Conservation (phyloP, 2,888 invertebrate genomes). For the Mylabris sibirica region DNA sequence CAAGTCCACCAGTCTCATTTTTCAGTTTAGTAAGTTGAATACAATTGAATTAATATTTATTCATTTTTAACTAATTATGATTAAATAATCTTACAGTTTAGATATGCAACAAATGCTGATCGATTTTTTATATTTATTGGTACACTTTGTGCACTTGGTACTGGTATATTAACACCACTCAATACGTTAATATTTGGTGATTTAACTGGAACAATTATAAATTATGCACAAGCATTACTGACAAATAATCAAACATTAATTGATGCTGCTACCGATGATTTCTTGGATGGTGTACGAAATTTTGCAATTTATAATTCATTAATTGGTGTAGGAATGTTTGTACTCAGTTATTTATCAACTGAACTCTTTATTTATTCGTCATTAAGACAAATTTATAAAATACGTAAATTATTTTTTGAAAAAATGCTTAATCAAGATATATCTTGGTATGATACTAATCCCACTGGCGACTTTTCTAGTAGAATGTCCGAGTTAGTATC, state of each 20-base stretch:
- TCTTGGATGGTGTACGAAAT: slow-evolving; percentile 63
- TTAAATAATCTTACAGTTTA: slow-evolving; percentile 65
- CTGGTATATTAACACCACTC: slow-evolving; percentile 71
- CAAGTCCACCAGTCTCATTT: slow-evolving; percentile 15
- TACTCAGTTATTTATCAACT: slow-evolving; percentile 71
- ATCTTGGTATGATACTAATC: slow-evolving; percentile 75
- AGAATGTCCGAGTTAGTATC: slow-evolving; percentile 75
- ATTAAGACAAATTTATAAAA: slow-evolving; percentile 72
- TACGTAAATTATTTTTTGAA: slow-evolving; percentile 71
- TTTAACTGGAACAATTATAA: slow-evolving; percentile 69
- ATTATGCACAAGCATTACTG: slow-evolving; percentile 41
- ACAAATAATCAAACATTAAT: slow-evolving; percentile 25
- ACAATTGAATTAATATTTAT: not conserved
- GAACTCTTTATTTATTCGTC: slow-evolving; percentile 75
- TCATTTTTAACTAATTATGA: slow-evolving; percentile 5
- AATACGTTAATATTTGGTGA: slow-evolving; percentile 74
- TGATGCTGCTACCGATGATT: slow-evolving; percentile 55
- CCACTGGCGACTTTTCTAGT: slow-evolving; percentile 77
- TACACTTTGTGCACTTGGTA: slow-evolving; percentile 65
- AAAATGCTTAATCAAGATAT: slow-evolving; percentile 78
- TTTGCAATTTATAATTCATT: slow-evolving; percentile 71
- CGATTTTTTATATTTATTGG: slow-evolving; percentile 67
- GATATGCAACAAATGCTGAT: slow-evolving; percentile 70
- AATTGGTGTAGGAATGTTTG: slow-evolving; percentile 68
- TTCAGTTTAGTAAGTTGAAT: slow-evolving; percentile 20